These are phyloP conservation scores for Druon quercuslanigerum DNA, from an alignment of 1,140 invertebrate species.

Conservation along the genomic window DNA sequence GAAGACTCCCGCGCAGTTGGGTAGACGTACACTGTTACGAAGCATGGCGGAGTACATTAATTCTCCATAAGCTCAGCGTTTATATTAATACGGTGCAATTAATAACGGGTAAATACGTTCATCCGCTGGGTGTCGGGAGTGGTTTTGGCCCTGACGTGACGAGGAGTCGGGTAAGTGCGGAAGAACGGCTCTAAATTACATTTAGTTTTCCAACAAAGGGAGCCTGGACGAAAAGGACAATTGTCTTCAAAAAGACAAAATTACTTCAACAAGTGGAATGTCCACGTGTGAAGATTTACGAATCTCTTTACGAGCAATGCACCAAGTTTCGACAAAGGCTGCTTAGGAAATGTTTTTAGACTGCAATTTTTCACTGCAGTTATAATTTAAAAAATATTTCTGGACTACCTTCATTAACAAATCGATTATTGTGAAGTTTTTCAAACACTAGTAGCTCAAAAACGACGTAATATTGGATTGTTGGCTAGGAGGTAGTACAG, in stretches of 20 bases:
- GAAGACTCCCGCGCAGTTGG: not conserved
- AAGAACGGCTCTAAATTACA: slow-evolving; percentile 25
- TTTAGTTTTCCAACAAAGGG: slow-evolving; percentile 6
- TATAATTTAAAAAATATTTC: too few relatives aligned
- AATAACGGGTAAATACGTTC: slow-evolving; percentile 26
- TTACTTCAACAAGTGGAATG: slow-evolving; percentile 16
- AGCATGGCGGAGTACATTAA: slow-evolving; percentile 15
- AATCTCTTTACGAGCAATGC: not conserved
- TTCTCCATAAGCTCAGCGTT: slow-evolving; percentile 26
- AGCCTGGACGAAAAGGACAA: slow-evolving; percentile 9
- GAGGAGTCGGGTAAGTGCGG: slow-evolving; percentile 4
- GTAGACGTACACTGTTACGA: not conserved
- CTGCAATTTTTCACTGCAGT: too few relatives aligned
- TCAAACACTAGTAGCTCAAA: too few relatives aligned
- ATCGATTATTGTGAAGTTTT: too few relatives aligned
- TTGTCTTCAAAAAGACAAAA: slow-evolving; percentile 10
- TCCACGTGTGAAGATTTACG: not conserved
- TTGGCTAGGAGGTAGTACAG: too few relatives aligned
- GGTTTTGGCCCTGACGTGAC: slow-evolving; percentile 20
- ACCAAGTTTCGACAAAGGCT: too few relatives aligned
- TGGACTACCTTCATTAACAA: too few relatives aligned
- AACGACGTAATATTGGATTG: too few relatives aligned
- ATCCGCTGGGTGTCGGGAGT: not conserved
- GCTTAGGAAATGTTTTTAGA: too few relatives aligned
- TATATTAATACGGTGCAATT: slow-evolving; percentile 23